Conservation (phyloP, 2,888 invertebrate genomes). For the Seladonia tumulorum region DNA sequence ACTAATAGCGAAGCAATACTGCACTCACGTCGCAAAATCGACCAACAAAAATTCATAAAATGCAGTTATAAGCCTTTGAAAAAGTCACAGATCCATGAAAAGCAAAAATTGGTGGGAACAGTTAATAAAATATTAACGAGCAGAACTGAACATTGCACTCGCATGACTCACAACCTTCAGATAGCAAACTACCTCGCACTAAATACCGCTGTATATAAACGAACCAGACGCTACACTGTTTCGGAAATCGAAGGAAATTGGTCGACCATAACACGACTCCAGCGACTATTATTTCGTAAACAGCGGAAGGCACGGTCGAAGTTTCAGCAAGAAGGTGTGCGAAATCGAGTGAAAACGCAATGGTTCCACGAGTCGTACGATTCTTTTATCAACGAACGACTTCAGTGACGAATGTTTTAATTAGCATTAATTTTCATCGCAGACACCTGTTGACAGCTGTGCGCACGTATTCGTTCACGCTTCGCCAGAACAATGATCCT, state of each 20-base stretch:
- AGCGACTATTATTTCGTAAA: background rate
- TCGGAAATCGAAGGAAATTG: background rate
- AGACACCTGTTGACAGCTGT: conserved; percentile 21
- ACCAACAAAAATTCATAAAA: no score
- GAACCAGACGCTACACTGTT: background rate
- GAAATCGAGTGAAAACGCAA: background rate
- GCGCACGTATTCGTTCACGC: background rate
- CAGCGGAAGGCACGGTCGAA: background rate
- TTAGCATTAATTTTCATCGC: conserved; percentile 7
- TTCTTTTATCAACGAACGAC: background rate
- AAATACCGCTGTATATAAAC: background rate
- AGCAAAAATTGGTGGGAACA: no score
- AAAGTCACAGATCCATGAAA: no score
- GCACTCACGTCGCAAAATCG: no score
- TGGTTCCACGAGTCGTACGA: background rate
- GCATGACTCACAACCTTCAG: background rate
- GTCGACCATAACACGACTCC: background rate
- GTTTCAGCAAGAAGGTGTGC: background rate
- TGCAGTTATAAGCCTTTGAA: background rate
- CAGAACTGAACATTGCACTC: background rate
- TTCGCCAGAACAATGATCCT: background rate
- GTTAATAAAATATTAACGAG: background rate
- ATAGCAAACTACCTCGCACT: background rate
- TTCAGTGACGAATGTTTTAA: conserved; percentile 6
- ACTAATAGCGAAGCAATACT: no score